Conservation (phyloP, 2,888 invertebrate genomes). For the Drosophila falleni region DNA sequence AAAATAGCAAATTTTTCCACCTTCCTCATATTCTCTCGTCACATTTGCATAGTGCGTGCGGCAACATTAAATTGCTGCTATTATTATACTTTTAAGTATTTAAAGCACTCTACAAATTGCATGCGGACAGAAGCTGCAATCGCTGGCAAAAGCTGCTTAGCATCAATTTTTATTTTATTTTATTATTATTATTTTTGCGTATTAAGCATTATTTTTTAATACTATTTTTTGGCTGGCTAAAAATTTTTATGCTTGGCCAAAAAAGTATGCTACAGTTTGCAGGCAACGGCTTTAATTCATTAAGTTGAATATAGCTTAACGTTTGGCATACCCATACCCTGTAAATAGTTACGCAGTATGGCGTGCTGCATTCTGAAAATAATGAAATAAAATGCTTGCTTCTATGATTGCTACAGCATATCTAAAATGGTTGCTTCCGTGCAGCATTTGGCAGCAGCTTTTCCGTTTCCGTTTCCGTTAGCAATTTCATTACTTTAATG, state of each 20-base stretch:
- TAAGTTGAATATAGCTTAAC: constrained; percentile 4
- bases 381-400: neutral
- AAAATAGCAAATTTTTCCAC: constrained; percentile 2
- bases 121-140: constrained; percentile 14
- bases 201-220: constrained; percentile 3
- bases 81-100: constrained; percentile 56
- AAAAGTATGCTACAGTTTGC: constrained; percentile 38
- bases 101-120: constrained; percentile 33
- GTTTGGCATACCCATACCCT: constrained; percentile 15
- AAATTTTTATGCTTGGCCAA: constrained; percentile 41
- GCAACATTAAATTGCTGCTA: constrained; percentile 29
- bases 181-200: constrained; percentile 3
- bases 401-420: constrained; percentile 1
- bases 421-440: constrained; percentile 20
- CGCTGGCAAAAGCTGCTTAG: constrained; percentile 21
- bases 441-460: constrained; percentile 48
- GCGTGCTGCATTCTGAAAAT: neutral
- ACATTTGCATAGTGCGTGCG: constrained; percentile 14
- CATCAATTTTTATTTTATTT: constrained; percentile 12
- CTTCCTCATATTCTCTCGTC: neutral
- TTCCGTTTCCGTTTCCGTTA: constrained; percentile 59
- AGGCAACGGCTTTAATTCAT: constrained; percentile 32
- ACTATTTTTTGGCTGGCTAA: constrained; percentile 20
- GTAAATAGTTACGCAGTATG: neutral
- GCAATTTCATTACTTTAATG: constrained; percentile 75